A percentile compares a stretch with the other conserved stretches of the same genome.
Conservation (phyloP, 2,888 invertebrate genomes). For the Drosophila phalerata region DNA sequence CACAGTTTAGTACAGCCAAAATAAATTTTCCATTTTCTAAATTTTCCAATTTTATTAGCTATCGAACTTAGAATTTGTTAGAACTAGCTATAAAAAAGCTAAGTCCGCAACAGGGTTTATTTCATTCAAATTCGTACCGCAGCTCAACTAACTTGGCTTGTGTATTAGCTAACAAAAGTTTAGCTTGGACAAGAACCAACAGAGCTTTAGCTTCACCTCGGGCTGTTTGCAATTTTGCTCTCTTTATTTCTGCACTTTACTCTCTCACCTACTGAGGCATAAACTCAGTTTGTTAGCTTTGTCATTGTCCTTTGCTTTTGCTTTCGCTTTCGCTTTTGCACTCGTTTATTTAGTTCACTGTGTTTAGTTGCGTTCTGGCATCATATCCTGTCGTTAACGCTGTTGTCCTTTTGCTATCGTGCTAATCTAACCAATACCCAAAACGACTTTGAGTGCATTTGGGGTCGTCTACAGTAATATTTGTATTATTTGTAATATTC, state of each 20-base stretch:
- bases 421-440: constrained; percentile 51
- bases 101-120: no score
- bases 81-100: no score
- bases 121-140: not conserved
- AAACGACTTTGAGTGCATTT: constrained; percentile 62
- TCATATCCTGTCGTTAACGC: constrained; percentile 73
- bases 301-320: constrained; percentile 64
- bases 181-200: constrained; percentile 41
- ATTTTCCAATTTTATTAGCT: no score
- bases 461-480: constrained; percentile 38
- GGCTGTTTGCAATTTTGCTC: constrained; percentile 16
- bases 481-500: constrained; percentile 1
- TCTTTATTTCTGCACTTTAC: constrained; percentile 19
- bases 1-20: no score
- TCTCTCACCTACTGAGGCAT: constrained; percentile 33
- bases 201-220: constrained; percentile 25
- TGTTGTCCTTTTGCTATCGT: constrained; percentile 35
- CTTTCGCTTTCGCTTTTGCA: constrained; percentile 79
- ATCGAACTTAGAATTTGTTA: no score
- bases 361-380: constrained; percentile 77
- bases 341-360: constrained; percentile 79
- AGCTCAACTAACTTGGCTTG: constrained; percentile 1
- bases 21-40: no score
- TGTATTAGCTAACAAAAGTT: constrained; percentile 19
- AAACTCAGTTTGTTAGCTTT: constrained; percentile 48